Evolutionary conservation across 2,797 vertebrate species (phyloP).

Genomic region (Tragopan temminckii): DNA sequence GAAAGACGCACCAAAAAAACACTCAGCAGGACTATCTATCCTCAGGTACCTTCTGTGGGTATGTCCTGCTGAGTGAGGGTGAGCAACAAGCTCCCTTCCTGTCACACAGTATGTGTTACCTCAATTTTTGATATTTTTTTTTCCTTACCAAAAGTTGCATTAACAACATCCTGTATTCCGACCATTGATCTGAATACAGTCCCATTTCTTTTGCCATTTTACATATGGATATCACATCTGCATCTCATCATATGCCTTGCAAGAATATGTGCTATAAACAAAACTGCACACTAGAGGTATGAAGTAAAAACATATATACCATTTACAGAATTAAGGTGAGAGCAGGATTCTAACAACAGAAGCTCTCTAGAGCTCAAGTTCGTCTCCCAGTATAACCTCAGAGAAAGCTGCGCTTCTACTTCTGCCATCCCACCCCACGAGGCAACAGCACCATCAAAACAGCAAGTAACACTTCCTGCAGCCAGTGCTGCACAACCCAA

Average conservation of each 20-base stretch:
- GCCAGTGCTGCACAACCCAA: not conserved
- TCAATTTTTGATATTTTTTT: not conserved
- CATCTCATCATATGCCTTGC: not conserved
- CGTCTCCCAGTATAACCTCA: not conserved
- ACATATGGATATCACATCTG: not conserved
- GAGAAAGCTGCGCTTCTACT: not conserved
- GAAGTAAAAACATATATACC: not conserved
- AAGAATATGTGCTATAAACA: not conserved
- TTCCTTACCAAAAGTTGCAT: too few species aligned
- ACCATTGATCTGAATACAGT: not conserved
- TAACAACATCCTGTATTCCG: not conserved
- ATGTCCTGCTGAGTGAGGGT: not conserved
- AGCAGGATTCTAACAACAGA: not conserved
- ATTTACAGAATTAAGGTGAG: conserved; percentile 31
- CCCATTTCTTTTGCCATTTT: not conserved
- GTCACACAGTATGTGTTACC: not conserved
- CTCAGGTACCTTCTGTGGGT: not conserved
- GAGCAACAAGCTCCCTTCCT: not conserved
- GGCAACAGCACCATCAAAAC: not conserved
- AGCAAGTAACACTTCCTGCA: not conserved
- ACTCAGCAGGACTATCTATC: not conserved
- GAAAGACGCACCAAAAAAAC: not conserved
- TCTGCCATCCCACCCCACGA: not conserved
- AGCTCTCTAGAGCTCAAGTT: not conserved
- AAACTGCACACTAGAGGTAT: not conserved